Evolutionary conservation across 2,113 vertebrate genomes (phyloP).

Genomic region (Amphilophus citrinellus): DNA sequence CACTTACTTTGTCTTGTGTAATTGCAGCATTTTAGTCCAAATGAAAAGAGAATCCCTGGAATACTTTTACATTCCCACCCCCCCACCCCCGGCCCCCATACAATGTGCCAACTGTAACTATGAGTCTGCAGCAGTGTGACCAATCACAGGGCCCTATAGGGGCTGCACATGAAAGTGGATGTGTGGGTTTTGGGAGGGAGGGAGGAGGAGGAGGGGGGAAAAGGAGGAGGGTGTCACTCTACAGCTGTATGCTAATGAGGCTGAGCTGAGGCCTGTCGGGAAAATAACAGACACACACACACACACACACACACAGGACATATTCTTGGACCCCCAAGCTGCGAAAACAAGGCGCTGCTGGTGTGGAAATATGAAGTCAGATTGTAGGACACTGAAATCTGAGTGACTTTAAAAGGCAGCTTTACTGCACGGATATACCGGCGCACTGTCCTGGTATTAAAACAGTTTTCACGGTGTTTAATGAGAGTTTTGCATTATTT

Average conservation of each 20-base stretch:
- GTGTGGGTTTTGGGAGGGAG: slow-evolving; percentile 20
- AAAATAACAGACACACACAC: slow-evolving; percentile 77
- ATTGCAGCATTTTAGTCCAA: not conserved
- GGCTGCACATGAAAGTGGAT: slow-evolving; percentile 60
- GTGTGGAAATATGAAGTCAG: slow-evolving; percentile 15
- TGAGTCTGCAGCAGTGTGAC: slow-evolving; percentile 64
- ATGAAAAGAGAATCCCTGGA: not conserved
- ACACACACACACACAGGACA: slow-evolving; percentile 54
- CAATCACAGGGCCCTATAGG: slow-evolving; percentile 45
- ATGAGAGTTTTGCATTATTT: not conserved
- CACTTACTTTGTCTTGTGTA: no score
- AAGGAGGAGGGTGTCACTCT: slow-evolving; percentile 52
- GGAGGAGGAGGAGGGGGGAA: slow-evolving; percentile 18
- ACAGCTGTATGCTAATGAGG: slow-evolving; percentile 95
- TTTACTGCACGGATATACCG: not conserved
- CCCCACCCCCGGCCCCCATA: no score
- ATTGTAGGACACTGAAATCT: not conserved
- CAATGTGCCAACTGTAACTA: slow-evolving; percentile 54
- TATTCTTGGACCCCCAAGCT: slow-evolving; percentile 56
- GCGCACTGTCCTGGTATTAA: not conserved
- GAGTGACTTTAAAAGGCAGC: slow-evolving; percentile 4
- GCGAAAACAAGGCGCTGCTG: not conserved
- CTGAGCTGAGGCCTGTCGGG: slow-evolving; percentile 78
- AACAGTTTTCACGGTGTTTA: not conserved
- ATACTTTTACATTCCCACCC: not conserved